These are phyloP conservation scores for Thalpophila matura DNA, from an alignment of 2,888 invertebrate species.

Conservation along the genomic window DNA sequence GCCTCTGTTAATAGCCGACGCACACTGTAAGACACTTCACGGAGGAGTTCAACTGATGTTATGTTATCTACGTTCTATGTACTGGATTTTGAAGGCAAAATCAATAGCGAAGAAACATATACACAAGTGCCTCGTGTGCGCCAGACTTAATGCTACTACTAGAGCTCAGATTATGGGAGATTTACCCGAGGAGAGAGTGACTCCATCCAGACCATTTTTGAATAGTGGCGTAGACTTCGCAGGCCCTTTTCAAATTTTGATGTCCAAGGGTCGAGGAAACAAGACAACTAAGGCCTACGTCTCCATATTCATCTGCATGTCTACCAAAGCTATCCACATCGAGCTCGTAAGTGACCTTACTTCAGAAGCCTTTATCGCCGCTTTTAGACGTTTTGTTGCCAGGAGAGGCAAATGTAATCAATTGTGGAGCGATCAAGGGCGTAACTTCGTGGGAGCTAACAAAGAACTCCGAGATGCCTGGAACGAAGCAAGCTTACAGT, in stretches of 20 bases:
- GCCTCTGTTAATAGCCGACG: neutral
- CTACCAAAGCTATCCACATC: neutral
- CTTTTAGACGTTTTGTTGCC: slow-evolving; percentile 5
- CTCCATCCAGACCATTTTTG: no score
- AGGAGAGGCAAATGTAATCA: no score
- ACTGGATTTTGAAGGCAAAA: neutral
- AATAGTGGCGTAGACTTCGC: no score
- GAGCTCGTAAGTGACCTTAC: slow-evolving; percentile 1
- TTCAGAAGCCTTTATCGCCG: slow-evolving; percentile 5
- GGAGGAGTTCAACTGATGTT: slow-evolving; percentile 1
- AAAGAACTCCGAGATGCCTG: neutral
- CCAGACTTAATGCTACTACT: neutral
- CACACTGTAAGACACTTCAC: neutral
- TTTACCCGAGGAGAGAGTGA: no score
- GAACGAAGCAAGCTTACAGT: neutral
- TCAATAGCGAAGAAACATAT: neutral
- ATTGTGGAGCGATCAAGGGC: no score
- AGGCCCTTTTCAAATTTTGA: no score
- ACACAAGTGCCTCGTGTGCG: neutral
- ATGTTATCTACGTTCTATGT: no score
- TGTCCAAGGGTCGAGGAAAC: no score
- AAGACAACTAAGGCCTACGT: neutral
- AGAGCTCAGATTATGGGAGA: no score
- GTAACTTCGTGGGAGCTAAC: slow-evolving; percentile 6
- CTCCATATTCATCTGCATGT: neutral